Evolutionary conservation across 2,797 vertebrate genomes (phyloP).

Genomic region (Denticeps clupeoides): DNA sequence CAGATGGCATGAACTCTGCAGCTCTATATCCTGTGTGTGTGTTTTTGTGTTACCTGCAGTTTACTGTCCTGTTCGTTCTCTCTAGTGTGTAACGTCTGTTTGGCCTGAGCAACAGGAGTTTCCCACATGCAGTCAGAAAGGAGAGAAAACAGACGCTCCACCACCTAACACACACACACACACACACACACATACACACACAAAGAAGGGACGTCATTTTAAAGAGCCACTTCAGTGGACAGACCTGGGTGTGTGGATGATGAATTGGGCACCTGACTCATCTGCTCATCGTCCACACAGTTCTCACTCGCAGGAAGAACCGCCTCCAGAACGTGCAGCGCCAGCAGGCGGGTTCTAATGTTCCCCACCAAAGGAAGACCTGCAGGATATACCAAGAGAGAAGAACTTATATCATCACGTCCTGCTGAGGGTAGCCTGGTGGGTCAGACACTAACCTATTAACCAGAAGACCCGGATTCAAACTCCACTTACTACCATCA

Average conservation of each 20-base stretch:
- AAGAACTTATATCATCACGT: background rate
- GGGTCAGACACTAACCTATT: too few species aligned
- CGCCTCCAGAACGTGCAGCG: slow-evolving; percentile 90
- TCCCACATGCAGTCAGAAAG: slow-evolving; percentile 70
- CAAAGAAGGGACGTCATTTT: too few species aligned
- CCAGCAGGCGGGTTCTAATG: slow-evolving; percentile 85
- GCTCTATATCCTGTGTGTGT: slow-evolving; percentile 40
- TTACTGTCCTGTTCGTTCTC: slow-evolving; percentile 63
- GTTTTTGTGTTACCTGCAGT: slow-evolving; percentile 38
- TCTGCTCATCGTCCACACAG: slow-evolving; percentile 87
- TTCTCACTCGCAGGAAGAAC: slow-evolving; percentile 89
- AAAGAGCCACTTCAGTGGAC: too few species aligned
- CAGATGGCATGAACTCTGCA: background rate
- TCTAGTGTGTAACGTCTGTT: slow-evolving; percentile 77
- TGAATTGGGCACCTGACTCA: slow-evolving; percentile 69
- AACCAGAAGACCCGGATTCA: too few species aligned
- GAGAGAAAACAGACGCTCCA: slow-evolving; percentile 61
- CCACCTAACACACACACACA: slow-evolving; percentile 51
- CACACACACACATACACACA: too few species aligned
- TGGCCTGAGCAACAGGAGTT: slow-evolving; percentile 71
- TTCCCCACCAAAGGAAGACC: slow-evolving; percentile 91
- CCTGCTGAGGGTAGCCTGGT: too few species aligned
- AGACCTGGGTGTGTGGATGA: background rate
- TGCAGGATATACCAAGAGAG: slow-evolving; percentile 34
- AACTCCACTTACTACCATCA: too few species aligned